Percentiles rank a stretch among this genome's conserved stretches.
These are phyloP conservation scores for Dascillus cervinus DNA, from an alignment of 2,888 invertebrate species.

Conservation along the genomic window DNA sequence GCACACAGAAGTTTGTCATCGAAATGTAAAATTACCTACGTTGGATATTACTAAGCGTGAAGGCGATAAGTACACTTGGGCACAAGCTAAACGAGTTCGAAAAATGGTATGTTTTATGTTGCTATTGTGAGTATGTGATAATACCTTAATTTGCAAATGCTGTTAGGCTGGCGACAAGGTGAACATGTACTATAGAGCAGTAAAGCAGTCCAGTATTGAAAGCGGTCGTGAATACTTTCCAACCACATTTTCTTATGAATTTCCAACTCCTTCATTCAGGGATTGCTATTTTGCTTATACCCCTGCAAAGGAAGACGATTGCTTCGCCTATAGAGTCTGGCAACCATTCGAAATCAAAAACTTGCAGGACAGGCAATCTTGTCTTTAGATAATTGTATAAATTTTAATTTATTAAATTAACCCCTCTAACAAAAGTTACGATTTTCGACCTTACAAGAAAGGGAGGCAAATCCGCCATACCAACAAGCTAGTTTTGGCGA, in stretches of 20 bases:
- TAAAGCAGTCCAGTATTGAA: conserved; percentile 28
- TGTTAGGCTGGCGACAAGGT: conserved; percentile 14
- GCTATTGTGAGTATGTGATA: no score
- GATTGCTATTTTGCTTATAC: conserved; percentile 35
- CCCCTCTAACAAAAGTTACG: no score
- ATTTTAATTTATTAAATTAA: no score
- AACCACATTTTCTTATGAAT: conserved; percentile 32
- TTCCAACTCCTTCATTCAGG: conserved; percentile 30
- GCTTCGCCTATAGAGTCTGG: conserved; percentile 21
- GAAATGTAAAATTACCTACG: conserved; percentile 11
- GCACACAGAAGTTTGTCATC: conserved; percentile 24
- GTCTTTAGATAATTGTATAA: no score
- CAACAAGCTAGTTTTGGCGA: no score
- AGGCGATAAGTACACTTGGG: conserved; percentile 26
- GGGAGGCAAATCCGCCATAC: no score
- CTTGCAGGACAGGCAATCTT: no score
- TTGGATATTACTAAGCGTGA: conserved; percentile 16
- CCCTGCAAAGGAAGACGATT: conserved; percentile 33
- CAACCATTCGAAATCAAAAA: conserved; percentile 15
- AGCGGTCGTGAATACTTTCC: conserved; percentile 35
- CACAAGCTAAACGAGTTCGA: conserved; percentile 20
- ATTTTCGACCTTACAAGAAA: no score
- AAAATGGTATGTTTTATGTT: conserved; percentile 20
- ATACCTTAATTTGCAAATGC: no score
- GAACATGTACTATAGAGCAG: conserved; percentile 23